Conservation (phyloP, 2,113 vertebrate species). For the Panthera tigris region DNA sequence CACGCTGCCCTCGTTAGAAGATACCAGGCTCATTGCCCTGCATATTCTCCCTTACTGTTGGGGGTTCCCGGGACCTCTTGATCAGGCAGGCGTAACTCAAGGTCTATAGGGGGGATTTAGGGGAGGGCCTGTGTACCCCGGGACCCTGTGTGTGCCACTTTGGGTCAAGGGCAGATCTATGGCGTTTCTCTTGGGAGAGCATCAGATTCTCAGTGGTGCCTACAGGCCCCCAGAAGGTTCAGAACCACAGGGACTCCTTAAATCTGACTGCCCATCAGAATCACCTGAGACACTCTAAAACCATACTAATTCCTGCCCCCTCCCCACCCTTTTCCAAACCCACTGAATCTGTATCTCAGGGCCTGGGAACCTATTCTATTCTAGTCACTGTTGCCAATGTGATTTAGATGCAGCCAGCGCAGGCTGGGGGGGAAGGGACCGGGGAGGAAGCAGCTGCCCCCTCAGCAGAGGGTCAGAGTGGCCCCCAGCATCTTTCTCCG, state of each 20-base stretch:
- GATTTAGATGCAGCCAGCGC: background rate
- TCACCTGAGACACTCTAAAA: background rate
- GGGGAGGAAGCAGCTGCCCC: background rate
- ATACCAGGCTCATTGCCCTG: accelerated
- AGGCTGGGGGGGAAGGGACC: background rate
- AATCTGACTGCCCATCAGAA: background rate
- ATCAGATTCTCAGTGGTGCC: background rate
- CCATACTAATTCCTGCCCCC: too few species aligned
- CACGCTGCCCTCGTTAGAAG: background rate
- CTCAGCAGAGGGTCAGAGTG: background rate
- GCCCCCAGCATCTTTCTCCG: background rate
- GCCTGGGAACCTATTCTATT: background rate
- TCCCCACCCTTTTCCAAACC: background rate
- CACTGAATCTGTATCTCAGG: accelerated
- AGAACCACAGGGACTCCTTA: background rate
- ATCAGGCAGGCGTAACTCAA: background rate
- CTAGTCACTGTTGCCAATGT: background rate
- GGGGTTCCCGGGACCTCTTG: background rate
- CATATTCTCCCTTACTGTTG: accelerated
- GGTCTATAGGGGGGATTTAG: background rate
- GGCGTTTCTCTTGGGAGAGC: background rate
- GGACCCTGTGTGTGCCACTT: background rate
- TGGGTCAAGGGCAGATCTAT: background rate
- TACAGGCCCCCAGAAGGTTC: background rate
- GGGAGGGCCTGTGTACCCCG: background rate